Evolutionary conservation across 1,140 invertebrate genomes (phyloP).

Genomic region (Philotrypesis tridentata): DNA sequence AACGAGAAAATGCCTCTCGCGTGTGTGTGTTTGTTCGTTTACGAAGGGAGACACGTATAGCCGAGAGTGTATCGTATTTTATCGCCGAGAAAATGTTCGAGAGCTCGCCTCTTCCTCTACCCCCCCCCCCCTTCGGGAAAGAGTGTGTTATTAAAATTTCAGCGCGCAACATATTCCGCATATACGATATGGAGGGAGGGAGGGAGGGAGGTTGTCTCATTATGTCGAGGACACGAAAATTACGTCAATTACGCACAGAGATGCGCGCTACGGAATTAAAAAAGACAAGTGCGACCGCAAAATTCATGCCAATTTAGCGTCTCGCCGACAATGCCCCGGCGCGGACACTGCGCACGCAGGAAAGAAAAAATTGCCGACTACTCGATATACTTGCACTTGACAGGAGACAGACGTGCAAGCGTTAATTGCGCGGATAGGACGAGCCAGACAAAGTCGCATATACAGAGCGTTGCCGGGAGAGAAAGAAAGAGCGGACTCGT

Average conservation of each 20-base stretch:
- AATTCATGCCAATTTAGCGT: constrained; percentile 23
- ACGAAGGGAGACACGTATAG: not conserved
- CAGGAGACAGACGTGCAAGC: not conserved
- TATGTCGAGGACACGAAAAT: not conserved
- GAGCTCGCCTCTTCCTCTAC: not conserved
- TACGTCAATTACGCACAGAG: not conserved
- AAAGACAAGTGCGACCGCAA: not conserved
- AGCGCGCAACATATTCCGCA: not conserved
- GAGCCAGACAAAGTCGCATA: not conserved
- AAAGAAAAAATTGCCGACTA: not conserved
- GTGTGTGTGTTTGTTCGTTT: not conserved
- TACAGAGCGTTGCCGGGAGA: constrained; percentile 6
- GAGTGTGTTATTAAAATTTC: constrained; percentile 3
- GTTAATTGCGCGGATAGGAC: constrained; percentile 39
- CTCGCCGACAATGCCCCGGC: not conserved
- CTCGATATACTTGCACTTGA: not conserved
- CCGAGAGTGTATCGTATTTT: not conserved
- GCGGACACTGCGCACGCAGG: not conserved
- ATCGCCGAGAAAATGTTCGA: not conserved
- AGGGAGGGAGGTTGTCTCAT: not conserved
- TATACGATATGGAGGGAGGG: not conserved
- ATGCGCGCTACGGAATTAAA: not conserved
- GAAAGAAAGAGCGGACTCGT: not conserved
- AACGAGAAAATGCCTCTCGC: not conserved
- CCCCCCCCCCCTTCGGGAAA: not conserved